Base-by-base conservation (phyloP, 2,888 invertebrate genomes). In the Ellobium chinense region DNA sequence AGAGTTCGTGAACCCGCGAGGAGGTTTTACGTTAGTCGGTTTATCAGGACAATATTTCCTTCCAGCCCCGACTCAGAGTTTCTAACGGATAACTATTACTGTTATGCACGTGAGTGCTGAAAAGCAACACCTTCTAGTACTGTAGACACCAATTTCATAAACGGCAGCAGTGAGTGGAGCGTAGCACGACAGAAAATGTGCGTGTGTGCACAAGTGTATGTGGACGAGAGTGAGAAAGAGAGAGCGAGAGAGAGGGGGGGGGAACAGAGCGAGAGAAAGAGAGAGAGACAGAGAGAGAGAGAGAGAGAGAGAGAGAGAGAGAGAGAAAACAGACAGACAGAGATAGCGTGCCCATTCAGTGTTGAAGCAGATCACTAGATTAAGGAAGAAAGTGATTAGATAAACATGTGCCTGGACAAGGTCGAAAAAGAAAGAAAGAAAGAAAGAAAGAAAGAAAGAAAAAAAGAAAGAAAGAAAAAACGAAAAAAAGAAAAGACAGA, bases 391-490 rank as follows among this genome's bases (percentile, higher is more conserved):
- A 36, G 21, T 31, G 36, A 18, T 27, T 7, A 63, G 63, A n/a
- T 7, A n/a, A 7, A n/a, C n/a, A n/a, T 27, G 18, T 18, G 36
- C 21, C 2, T 3, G 31, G 34, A 36, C 3, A 36, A 21, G 31
- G 3, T 7, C 21, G 36, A 2, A 21, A 21, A 24, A 31, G 36
- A 31, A 12, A 37, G 68, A 37, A 36, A 37, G 68, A 34, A 21
- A 68, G 68, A 68, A 36, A 68, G 68, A 68, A 36, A 68, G 68
- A 68, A 36, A 37, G 68, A n/a, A 24, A 34, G 34, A 60, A 12
- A 65, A 9, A 65, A 3, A 65, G 29, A 65, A 9, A 5, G 29
- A 65, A 9, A 27, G 65, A 65, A 34, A 65, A 46, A 18, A 46
- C 46, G 18, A 46, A 46, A 18, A 46, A 7, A 46, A 46, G 18